Conservation (phyloP, 2,888 invertebrate genomes). For the Agriopis marginaria region DNA sequence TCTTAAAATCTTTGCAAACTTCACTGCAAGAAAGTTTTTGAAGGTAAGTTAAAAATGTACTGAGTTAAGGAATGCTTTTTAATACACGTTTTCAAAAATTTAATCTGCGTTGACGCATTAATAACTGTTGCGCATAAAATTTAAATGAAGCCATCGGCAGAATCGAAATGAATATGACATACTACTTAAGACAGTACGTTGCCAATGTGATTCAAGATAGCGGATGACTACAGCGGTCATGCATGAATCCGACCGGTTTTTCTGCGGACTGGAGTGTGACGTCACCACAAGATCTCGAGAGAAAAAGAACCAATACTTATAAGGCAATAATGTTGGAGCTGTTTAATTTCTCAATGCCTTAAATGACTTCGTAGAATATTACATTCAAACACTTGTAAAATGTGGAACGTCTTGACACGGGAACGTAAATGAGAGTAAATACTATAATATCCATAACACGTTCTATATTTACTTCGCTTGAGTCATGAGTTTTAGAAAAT, state of each 20-base stretch:
- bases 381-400: constrained; percentile 28
- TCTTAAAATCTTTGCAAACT: constrained; percentile 4
- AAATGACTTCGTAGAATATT: constrained; percentile 30
- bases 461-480: constrained; percentile 12
- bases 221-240: constrained; percentile 75
- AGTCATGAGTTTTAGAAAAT: constrained; percentile 21
- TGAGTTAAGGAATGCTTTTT: neutral
- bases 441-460: constrained; percentile 7
- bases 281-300: constrained; percentile 65
- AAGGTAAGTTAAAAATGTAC: neutral
- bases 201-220: constrained; percentile 70
- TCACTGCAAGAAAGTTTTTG: constrained; percentile 4
- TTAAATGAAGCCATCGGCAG: constrained; percentile 29
- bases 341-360: constrained; percentile 55
- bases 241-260: constrained; percentile 79
- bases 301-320: constrained; percentile 58
- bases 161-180: constrained; percentile 52
- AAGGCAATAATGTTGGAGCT: constrained; percentile 58
- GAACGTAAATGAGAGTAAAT: constrained; percentile 38
- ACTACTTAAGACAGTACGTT: constrained; percentile 55
- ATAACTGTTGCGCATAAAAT: constrained; percentile 20
- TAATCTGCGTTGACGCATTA: constrained; percentile 14
- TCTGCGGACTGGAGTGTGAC: constrained; percentile 68
- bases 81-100: neutral
- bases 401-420: constrained; percentile 34